Base-by-base conservation (phyloP, 2,113 vertebrate species). In the Emydura subglobosa region DNA sequence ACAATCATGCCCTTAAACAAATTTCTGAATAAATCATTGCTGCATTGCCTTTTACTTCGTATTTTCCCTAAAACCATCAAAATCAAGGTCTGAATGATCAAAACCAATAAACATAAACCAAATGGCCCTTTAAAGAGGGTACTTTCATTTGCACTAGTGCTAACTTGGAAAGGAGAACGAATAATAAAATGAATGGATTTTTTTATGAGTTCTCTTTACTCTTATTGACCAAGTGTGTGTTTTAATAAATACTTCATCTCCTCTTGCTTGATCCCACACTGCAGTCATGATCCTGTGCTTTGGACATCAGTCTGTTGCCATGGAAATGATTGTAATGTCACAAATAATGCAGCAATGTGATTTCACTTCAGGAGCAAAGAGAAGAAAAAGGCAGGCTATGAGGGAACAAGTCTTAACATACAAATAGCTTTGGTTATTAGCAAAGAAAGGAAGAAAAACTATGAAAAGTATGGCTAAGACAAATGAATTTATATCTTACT, bases 271-370 rank as follows among this genome's bases (percentile, higher is more conserved):
- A 96, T 96, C 91, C 92, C 47, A 65, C 34, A 22, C 83, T 54
- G 27, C 93, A 98, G 94, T 93, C 88, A 17, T 34, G 95, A 91
- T 88, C 95, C 97, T 39, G 21, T 93, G 91, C 90, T 92, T 97
- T 96, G 97, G 97, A 83, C 93, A 95, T 94, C 93, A 86, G 95
- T 95, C 84, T 87, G 98, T 98, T 98, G 96, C 97, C 97, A 98
- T 98, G 97, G 98, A 98, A 98, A 98, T 97, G 65, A 97, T 91
- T 17, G 3, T 88, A 95, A 22, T 96, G 93, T 92, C 95, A 97
- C 97, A 93, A 96, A 97, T 96, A 98, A 96, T 68, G 85, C n/a
- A 11, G 92, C 68, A 93, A 97, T 97, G 90, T 95, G 91, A 96
- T 94, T 97, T 96, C 94, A 93, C 89, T 94, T 92, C 88, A 96